These are phyloP conservation scores for Morone saxatilis DNA, from an alignment of 2,113 vertebrate species.

Conservation along the genomic window DNA sequence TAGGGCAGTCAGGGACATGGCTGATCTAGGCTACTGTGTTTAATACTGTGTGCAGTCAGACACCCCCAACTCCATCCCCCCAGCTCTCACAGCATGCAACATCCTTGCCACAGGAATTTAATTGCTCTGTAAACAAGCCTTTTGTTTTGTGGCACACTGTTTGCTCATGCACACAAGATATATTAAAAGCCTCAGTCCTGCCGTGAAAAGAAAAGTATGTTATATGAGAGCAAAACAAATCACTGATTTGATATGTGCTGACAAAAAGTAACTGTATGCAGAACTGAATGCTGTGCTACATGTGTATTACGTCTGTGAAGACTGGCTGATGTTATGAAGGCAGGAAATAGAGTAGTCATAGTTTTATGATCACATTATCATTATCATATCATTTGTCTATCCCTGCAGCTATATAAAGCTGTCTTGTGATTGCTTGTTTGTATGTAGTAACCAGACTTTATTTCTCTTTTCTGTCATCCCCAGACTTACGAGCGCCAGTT, in stretches of 20 bases:
- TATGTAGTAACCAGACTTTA: constrained; percentile 52
- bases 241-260: constrained; percentile 50
- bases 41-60: constrained; percentile 60
- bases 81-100: constrained; percentile 76
- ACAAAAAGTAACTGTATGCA: constrained; percentile 45
- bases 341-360: constrained; percentile 46
- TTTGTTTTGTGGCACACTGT: constrained; percentile 76
- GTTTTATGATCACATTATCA: constrained; percentile 49
- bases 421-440: constrained; percentile 46
- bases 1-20: constrained; percentile 39
- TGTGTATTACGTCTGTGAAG: constrained; percentile 26
- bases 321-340: constrained; percentile 35
- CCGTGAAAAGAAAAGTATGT: constrained; percentile 53
- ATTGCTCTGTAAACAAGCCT: constrained; percentile 81
- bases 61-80: constrained; percentile 54
- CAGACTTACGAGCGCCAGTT: constrained; percentile 94
- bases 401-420: constrained; percentile 40
- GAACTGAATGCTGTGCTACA: constrained; percentile 21
- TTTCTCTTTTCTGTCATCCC: constrained; percentile 62
- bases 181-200: constrained; percentile 70
- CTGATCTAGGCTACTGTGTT: constrained; percentile 52
- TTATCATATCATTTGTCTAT: constrained; percentile 55
- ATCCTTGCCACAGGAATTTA: constrained; percentile 83
- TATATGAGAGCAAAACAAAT: constrained; percentile 56
- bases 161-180: constrained; percentile 71